Conservation (phyloP, 2,797 vertebrate genomes). For the Cossypha caffra region DNA sequence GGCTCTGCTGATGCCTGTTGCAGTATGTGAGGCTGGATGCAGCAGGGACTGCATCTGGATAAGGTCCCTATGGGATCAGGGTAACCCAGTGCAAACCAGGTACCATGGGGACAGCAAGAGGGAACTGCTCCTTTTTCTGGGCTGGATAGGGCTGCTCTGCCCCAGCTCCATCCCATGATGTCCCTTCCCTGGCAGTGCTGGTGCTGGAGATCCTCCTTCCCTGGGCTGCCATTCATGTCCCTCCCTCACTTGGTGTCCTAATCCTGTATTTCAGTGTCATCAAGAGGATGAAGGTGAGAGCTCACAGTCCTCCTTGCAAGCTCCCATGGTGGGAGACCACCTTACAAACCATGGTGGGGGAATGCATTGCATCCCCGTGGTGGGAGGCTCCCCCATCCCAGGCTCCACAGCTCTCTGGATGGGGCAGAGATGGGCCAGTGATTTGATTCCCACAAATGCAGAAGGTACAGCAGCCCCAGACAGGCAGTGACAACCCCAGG, state of each 20-base stretch:
- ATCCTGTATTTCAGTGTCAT: neutral
- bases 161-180: neutral
- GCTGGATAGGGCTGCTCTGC: neutral
- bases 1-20: neutral
- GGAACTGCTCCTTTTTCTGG: neutral
- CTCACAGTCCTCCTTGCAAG: neutral
- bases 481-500: fast-evolving
- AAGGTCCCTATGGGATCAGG: fast-evolving
- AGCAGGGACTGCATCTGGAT: neutral
- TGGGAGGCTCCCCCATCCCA: neutral
- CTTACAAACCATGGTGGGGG: neutral
- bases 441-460: neutral
- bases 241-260: fast-evolving
- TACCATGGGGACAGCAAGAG: fast-evolving
- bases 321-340: neutral
- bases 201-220: neutral
- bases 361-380: neutral
- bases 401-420: neutral
- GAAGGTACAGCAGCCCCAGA: neutral
- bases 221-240: neutral
- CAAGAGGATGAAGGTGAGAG: neutral
- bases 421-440: neutral
- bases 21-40: neutral
- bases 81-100: neutral
- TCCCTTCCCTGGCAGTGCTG: neutral